These are phyloP conservation scores for Teleogryllus occipitalis DNA, from an alignment of 1,140 invertebrate species.

Conservation along the genomic window DNA sequence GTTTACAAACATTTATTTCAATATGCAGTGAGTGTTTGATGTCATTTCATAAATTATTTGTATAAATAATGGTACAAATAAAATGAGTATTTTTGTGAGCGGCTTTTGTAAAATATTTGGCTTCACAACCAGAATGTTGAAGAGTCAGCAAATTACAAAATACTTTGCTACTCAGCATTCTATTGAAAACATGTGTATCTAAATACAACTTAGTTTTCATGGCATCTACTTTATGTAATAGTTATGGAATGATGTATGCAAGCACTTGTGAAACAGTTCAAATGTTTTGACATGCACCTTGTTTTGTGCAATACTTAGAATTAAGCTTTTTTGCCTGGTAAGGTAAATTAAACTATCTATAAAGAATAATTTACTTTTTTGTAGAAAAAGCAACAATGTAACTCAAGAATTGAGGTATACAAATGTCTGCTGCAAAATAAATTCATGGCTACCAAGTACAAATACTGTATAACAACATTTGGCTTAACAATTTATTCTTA, in stretches of 20 bases:
- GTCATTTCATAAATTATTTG: neutral
- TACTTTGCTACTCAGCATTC: too few relatives aligned
- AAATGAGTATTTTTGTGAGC: neutral
- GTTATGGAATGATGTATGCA: neutral
- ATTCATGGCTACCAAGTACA: neutral
- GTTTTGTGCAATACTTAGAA: neutral
- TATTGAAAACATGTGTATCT: neutral
- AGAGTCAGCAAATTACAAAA: neutral
- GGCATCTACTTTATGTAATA: neutral
- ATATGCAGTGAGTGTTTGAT: neutral
- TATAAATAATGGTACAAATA: slow-evolving; percentile 6
- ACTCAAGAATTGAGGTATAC: neutral
- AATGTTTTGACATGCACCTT: neutral
- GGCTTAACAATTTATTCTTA: neutral
- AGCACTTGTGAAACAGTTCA: neutral
- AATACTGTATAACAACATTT: neutral
- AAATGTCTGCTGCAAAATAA: neutral
- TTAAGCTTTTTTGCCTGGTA: neutral
- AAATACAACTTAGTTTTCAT: neutral
- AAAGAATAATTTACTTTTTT: neutral
- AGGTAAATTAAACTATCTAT: neutral
- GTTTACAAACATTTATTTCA: neutral
- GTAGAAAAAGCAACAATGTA: neutral
- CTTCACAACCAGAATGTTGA: neutral
- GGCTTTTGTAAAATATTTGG: neutral